Conservation (phyloP, 2,888 invertebrate species). For the Cheilosia vulpina region DNA sequence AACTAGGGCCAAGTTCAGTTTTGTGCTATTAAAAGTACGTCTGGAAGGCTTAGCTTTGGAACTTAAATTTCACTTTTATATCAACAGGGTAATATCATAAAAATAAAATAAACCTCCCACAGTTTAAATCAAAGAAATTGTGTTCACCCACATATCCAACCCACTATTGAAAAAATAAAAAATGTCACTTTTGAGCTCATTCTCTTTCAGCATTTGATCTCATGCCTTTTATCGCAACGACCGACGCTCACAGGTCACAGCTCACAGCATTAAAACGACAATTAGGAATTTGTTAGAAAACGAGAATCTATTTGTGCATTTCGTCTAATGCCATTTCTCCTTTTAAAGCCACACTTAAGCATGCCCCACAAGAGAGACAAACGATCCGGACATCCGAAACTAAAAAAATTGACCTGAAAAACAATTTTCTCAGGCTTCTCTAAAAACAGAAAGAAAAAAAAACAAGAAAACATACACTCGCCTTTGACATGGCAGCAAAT, state of each 20-base stretch:
- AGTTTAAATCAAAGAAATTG: no score
- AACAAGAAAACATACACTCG: not conserved
- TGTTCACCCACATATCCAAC: no score
- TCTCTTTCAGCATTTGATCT: not conserved
- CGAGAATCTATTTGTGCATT: constrained; percentile 8
- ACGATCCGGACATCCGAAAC: not conserved
- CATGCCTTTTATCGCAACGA: not conserved
- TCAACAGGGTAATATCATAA: no score
- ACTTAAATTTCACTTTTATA: no score
- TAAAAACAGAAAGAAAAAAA: not conserved
- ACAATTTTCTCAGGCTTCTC: not conserved
- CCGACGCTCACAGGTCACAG: not conserved
- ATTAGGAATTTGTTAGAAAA: constrained; percentile 18
- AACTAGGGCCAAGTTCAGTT: no score
- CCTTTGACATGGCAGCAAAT: constrained; percentile 53
- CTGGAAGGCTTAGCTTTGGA: no score
- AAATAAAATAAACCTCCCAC: no score
- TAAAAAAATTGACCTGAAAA: constrained; percentile 43
- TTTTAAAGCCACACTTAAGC: not conserved
- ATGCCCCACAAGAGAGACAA: constrained; percentile 2
- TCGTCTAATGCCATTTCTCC: not conserved
- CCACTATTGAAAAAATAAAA: not conserved
- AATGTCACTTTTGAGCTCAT: no score
- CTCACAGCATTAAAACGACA: not conserved
- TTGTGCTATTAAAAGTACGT: no score